Evolutionary conservation across 2,113 vertebrate species (phyloP).

Genomic region (Epinephelus cyanopodus): DNA sequence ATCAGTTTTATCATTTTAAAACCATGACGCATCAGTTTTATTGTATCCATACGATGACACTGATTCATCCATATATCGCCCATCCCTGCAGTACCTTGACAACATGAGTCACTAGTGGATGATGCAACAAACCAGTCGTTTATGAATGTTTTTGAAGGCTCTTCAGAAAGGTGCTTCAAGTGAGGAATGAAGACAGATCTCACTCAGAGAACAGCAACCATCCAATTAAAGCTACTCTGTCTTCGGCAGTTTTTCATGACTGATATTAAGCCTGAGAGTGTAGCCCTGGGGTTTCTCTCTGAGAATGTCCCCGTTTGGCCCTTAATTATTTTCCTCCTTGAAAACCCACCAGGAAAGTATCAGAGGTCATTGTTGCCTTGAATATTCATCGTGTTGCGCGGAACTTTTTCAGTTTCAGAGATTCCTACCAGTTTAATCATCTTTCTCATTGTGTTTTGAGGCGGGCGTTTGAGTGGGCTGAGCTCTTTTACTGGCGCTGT

Average conservation of each 20-base stretch:
- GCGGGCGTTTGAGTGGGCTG: slow-evolving; percentile 45
- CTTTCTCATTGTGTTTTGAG: slow-evolving; percentile 3
- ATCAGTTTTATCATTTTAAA: neutral
- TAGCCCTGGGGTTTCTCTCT: slow-evolving; percentile 13
- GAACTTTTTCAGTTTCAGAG: slow-evolving; percentile 24
- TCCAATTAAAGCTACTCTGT: slow-evolving; percentile 36
- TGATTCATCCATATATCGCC: neutral
- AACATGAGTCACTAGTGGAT: neutral
- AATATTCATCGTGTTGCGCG: slow-evolving; percentile 63
- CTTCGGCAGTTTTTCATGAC: neutral
- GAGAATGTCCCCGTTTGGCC: slow-evolving; percentile 24
- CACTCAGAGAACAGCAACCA: neutral
- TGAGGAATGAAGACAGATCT: slow-evolving; percentile 11
- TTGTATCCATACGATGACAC: neutral
- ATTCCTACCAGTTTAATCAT: slow-evolving; percentile 31
- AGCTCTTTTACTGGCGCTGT: slow-evolving; percentile 53
- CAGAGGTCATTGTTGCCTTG: slow-evolving; percentile 62
- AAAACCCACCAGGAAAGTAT: slow-evolving; percentile 21
- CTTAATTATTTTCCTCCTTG: slow-evolving; percentile 40
- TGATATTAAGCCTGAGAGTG: slow-evolving; percentile 1
- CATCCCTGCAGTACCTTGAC: neutral
- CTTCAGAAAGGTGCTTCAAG: slow-evolving; percentile 14
- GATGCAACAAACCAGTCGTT: slow-evolving; percentile 1
- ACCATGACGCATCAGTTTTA: neutral
- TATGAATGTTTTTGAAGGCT: slow-evolving; percentile 13